Evolutionary conservation across 2,113 vertebrate genomes (phyloP).

Genomic region (Rhynchomys soricoides): DNA sequence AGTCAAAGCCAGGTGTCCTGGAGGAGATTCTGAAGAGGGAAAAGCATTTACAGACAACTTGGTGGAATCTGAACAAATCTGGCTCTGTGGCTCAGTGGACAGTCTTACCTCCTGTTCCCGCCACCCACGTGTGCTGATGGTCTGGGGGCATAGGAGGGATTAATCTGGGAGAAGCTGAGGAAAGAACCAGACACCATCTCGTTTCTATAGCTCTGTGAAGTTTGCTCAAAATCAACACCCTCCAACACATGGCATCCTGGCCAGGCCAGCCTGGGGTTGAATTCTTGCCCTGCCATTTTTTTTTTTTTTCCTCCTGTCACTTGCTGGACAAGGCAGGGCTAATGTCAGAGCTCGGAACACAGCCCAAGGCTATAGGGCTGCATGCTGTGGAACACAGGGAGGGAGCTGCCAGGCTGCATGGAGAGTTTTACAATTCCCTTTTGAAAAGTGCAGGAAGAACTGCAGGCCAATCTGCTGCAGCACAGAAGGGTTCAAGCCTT

Average conservation of each 20-base stretch:
- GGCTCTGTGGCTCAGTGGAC: neutral
- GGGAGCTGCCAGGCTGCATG: neutral
- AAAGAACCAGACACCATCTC: rapidly evolving
- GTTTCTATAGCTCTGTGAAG: neutral
- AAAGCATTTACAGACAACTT: rapidly evolving
- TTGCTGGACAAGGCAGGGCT: neutral
- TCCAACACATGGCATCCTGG: neutral
- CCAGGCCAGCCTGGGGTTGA: neutral
- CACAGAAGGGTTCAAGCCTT: constrained; percentile 5
- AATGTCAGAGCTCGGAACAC: neutral
- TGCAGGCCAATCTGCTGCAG: neutral
- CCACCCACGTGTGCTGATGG: rapidly evolving
- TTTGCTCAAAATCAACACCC: neutral
- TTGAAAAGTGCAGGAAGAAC: constrained; percentile 25
- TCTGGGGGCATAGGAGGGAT: neutral
- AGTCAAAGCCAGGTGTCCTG: rapidly evolving
- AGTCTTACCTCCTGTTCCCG: rapidly evolving
- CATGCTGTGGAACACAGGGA: rapidly evolving
- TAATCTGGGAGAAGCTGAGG: rapidly evolving
- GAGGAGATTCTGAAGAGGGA: rapidly evolving
- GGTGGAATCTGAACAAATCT: rapidly evolving
- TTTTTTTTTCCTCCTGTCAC: rapidly evolving
- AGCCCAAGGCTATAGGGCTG: neutral
- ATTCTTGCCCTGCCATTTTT: neutral
- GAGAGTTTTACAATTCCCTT: neutral